Evolutionary conservation across 2,888 invertebrate genomes (phyloP).

Genomic region (Lumbricus terrestris): DNA sequence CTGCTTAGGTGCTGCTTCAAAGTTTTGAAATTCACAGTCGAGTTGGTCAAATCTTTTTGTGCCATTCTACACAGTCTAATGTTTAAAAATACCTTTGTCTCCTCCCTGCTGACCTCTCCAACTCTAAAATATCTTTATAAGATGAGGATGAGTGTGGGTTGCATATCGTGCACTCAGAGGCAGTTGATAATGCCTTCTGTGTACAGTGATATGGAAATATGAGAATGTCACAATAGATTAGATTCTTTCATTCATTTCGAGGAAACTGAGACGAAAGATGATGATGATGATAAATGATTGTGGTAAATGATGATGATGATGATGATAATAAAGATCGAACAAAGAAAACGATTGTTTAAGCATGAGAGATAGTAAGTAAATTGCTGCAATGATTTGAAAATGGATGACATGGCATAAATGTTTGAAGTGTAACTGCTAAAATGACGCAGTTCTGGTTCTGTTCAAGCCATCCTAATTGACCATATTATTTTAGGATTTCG

Average conservation of each 20-base stretch:
- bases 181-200: background rate
- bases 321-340: too few relatives aligned
- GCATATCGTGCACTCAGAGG: background rate
- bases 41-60: background rate
- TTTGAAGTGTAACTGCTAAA: background rate
- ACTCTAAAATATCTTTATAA: background rate
- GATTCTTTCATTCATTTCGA: too few relatives aligned
- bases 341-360: too few relatives aligned
- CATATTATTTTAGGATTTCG: too few relatives aligned
- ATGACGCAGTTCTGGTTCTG: background rate
- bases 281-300: too few relatives aligned
- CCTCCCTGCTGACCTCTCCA: background rate
- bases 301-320: too few relatives aligned
- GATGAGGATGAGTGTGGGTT: background rate
- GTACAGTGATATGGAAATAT: too few relatives aligned
- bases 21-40: background rate
- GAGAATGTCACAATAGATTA: too few relatives aligned
- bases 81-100: background rate
- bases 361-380: too few relatives aligned
- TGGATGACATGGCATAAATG: too few relatives aligned
- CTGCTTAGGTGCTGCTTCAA: background rate
- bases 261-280: too few relatives aligned
- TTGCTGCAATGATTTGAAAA: too few relatives aligned
- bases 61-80: background rate
- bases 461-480: background rate